Base-by-base conservation (phyloP, 2,797 vertebrate species). In the Poeciliopsis paucimaculata region DNA sequence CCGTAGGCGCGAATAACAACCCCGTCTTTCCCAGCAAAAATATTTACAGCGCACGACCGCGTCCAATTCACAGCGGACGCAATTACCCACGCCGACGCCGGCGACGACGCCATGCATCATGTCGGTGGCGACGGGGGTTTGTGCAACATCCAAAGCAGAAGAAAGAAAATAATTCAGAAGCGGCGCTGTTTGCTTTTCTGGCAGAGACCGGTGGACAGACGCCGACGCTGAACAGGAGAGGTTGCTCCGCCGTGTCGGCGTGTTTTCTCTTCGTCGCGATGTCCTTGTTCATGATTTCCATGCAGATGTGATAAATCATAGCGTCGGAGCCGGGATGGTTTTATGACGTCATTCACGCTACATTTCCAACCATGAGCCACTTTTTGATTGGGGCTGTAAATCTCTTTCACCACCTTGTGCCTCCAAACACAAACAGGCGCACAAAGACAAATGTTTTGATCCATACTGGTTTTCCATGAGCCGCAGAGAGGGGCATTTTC, bases 331-430 rank as follows among this genome's bases (percentile, higher is more conserved):
- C 68, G 86, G 88, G 93, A 95, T 91, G 93, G 89, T 91, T 95
- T 94, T 85, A 95, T 95, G 93, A 95, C 92, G 94, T 93, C 85
- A 91, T 95, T 96, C 93, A 95, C 86, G 95, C 93, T 95, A 95
- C 95, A 95, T 96, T 96, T 95, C 93, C 94, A 95, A 86, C 92
- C 60, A 70, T 73, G 79, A 79, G 91, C 85, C 90, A 84, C 91
- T 75, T 92, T 96, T 93, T 96, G 94, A 96, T 96, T 96, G 90
- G 89, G 93, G 94, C 87, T 90, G 94, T 96, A 95, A 96, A 96
- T 96, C 95, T 96, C 89, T 72, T 79, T 88, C 78, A 79, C 75
- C 77, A 77, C 86, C 78, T 75, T 60, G 72, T 28, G 62, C 76
- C 26, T 41, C 51, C 31, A n/a, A 76, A 57, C 78, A 73, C 60